Evolutionary conservation across 2,888 invertebrate genomes (phyloP).

Genomic region (Pomacea canaliculata): DNA sequence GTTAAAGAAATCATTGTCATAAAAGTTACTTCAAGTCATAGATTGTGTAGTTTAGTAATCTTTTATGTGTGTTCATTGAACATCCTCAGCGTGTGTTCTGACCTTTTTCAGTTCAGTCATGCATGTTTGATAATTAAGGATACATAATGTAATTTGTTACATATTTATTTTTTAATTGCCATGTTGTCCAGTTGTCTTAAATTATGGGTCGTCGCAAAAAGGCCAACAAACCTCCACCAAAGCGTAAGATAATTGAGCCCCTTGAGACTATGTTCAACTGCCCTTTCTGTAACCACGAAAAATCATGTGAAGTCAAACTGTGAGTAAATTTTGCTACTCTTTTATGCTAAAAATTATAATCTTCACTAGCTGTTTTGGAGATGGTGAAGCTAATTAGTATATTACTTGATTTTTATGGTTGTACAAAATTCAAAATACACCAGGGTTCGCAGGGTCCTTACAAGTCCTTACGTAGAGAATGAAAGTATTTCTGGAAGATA

Average conservation of each 20-base stretch:
- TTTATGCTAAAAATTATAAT: background rate
- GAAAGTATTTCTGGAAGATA: too few relatives aligned
- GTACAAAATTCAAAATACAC: background rate
- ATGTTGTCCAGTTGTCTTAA: background rate
- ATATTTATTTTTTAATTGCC: too few relatives aligned
- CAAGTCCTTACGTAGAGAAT: background rate
- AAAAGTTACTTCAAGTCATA: too few relatives aligned
- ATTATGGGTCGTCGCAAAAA: constrained; percentile 96
- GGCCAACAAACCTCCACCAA: constrained; percentile 96
- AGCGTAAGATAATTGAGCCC: constrained; percentile 91
- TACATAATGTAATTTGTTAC: too few relatives aligned
- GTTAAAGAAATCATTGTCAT: too few relatives aligned
- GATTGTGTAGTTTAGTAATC: too few relatives aligned
- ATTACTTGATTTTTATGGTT: background rate
- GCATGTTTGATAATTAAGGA: too few relatives aligned
- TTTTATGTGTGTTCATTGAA: too few relatives aligned
- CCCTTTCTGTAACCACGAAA: constrained; percentile 99
- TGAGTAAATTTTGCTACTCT: constrained; percentile 71
- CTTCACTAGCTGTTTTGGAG: background rate
- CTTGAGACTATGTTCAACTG: constrained; percentile 97
- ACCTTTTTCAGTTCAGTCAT: too few relatives aligned
- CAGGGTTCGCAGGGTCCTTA: background rate
- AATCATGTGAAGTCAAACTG: constrained; percentile 99
- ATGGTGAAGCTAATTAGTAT: background rate
- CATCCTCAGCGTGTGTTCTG: too few relatives aligned